Conservation (phyloP, 2,113 vertebrate species). For the Herpailurus yagouaroundi region DNA sequence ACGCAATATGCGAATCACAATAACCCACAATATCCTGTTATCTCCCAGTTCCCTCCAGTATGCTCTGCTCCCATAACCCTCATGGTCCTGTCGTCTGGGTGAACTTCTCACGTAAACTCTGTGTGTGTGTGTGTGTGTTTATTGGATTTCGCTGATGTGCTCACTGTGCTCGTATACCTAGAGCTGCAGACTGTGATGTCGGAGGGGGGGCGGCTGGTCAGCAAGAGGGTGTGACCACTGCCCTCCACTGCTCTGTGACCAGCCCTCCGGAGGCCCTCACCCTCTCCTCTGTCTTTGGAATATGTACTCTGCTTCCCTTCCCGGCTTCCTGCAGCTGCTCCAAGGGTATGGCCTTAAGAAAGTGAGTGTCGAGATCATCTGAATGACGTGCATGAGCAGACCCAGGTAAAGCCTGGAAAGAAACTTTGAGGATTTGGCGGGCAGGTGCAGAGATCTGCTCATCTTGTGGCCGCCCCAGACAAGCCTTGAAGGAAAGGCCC, state of each 20-base stretch:
- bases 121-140: neutral
- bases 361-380: neutral
- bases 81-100: neutral
- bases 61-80: neutral
- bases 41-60: neutral
- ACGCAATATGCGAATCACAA: neutral
- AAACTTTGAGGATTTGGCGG: neutral
- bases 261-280: neutral
- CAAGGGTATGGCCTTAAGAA: neutral
- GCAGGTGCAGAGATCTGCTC: neutral
- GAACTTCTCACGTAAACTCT: neutral
- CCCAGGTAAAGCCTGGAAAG: neutral
- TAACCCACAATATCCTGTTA: neutral
- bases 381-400: rapidly evolving
- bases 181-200: neutral
- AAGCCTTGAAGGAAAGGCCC: neutral
- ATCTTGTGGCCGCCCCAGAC: no score
- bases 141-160: neutral
- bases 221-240: rapidly evolving
- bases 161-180: neutral
- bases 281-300: neutral
- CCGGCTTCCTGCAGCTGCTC: neutral
- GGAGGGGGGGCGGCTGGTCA: rapidly evolving
- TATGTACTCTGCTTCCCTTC: neutral
- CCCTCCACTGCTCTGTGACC: neutral